phyloP scores from a whole-genome alignment of 2,888 invertebrate genomes.

The Fragum whitleyi region DNA sequence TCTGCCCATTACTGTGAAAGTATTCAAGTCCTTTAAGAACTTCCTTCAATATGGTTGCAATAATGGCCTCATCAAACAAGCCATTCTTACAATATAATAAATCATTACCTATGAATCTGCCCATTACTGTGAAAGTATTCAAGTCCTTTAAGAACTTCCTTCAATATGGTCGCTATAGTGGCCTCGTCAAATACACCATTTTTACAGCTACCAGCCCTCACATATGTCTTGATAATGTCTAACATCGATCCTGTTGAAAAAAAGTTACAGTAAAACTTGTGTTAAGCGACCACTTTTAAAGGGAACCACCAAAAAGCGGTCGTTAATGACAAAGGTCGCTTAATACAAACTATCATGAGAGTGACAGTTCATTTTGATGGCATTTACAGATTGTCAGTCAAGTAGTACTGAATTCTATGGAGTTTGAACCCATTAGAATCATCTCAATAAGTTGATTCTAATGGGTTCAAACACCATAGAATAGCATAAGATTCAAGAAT shows the following conservation, averaged over 20 bases:
- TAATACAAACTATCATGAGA: no score
- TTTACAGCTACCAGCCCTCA: conserved; percentile 95
- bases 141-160: conserved; percentile 94
- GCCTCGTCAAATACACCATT: conserved; percentile 99
- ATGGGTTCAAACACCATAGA: no score
- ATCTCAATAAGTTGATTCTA: no score
- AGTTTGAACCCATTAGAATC: no score
- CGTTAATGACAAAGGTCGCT: no score
- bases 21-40: conserved; percentile 98
- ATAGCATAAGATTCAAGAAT: no score
- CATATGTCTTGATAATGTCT: conserved; percentile 95
- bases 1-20: conserved; percentile 99
- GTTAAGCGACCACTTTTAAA: no score
- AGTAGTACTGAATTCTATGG: no score
- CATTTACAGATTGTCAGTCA: no score
- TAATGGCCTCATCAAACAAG: conserved; percentile 98
- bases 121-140: conserved; percentile 99
- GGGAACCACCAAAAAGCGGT: no score
- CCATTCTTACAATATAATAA: conserved; percentile 98
- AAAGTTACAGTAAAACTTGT: no score
- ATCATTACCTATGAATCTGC: conserved; percentile 97
- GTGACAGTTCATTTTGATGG: no score
- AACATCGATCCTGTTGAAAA: conserved; percentile 86
- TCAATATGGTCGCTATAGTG: conserved; percentile 98
- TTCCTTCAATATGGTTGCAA: conserved; percentile 96